These are phyloP conservation scores for Macaca nemestrina DNA, from an alignment of 2,113 vertebrate genomes.

Conservation along the genomic window DNA sequence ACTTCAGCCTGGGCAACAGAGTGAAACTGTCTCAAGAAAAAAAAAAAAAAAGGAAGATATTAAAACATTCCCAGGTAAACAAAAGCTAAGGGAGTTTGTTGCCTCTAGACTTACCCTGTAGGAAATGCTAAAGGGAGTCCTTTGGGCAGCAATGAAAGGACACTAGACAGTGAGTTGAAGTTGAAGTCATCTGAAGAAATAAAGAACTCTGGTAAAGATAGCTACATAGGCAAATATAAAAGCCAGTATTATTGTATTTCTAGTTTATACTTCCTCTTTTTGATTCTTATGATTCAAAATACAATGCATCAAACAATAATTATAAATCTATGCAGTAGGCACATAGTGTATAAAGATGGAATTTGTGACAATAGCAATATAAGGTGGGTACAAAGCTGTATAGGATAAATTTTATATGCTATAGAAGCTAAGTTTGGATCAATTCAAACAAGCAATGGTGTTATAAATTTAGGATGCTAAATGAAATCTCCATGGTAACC, in stretches of 20 bases:
- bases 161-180: neutral
- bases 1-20: neutral
- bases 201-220: neutral
- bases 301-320: neutral
- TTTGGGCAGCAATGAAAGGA: neutral
- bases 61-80: neutral
- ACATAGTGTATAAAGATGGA: neutral
- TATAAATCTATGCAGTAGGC: neutral
- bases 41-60: neutral
- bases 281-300: neutral
- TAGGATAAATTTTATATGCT: neutral
- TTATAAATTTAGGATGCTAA: neutral
- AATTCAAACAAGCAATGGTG: neutral
- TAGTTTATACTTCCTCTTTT: neutral
- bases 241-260: neutral
- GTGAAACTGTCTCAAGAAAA: neutral
- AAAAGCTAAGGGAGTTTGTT: neutral
- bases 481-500: neutral
- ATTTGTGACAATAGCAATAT: neutral
- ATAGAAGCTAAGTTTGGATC: neutral
- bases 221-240: neutral
- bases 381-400: neutral
- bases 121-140: neutral
- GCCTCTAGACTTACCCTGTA: neutral
- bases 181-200: neutral